Evolutionary conservation across 2,797 vertebrate genomes (phyloP).

Genomic region (Kryptopterus vitreolus): DNA sequence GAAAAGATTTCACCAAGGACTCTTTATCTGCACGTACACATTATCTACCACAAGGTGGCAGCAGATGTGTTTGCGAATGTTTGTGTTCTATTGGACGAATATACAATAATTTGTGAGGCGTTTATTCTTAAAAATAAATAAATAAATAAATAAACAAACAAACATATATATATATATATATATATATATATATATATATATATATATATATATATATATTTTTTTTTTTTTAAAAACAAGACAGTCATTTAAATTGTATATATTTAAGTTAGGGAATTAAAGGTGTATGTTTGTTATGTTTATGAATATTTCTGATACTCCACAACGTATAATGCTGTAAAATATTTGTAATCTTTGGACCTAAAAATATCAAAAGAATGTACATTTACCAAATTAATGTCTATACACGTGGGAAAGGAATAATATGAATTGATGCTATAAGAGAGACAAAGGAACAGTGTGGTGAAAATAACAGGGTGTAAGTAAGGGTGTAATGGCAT

Average conservation of each 20-base stretch:
- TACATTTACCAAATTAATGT: too few relatives aligned
- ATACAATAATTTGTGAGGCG: background rate
- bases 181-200: background rate
- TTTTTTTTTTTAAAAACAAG: background rate
- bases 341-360: too few relatives aligned
- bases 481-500: too few relatives aligned
- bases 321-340: too few relatives aligned
- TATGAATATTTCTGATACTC: too few relatives aligned
- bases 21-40: background rate
- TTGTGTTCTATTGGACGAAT: background rate
- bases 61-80: constrained; percentile 57
- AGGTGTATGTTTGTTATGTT: background rate
- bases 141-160: background rate
- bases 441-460: too few relatives aligned
- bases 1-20: background rate
- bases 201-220: background rate
- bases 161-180: too few relatives aligned
- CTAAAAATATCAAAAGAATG: too few relatives aligned
- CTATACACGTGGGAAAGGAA: too few relatives aligned
- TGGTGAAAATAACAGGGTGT: too few relatives aligned
- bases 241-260: too few relatives aligned
- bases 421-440: too few relatives aligned
- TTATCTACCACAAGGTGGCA: constrained; percentile 67
- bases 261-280: background rate
- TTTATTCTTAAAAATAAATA: background rate